A percentile compares a stretch with the other conserved stretches of the same genome.
Evolutionary conservation across 2,113 vertebrate species (phyloP).

Genomic region (Herpailurus yagouaroundi): DNA sequence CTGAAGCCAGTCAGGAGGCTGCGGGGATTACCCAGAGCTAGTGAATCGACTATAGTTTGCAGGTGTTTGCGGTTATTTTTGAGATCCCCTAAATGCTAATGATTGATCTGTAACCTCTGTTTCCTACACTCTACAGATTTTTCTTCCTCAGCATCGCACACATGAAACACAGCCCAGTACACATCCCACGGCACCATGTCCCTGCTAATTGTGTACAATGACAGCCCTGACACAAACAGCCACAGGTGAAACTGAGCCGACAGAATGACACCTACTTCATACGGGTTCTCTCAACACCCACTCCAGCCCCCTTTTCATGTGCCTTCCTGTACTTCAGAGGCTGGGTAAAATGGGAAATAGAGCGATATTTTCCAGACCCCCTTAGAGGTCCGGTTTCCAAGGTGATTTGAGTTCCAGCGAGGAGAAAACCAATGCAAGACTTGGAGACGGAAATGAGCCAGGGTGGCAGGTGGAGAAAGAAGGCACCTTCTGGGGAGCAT

Average conservation of each 20-base stretch:
- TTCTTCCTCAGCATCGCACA: background rate
- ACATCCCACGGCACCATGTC: no score
- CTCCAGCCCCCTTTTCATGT: background rate
- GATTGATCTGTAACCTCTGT: background rate
- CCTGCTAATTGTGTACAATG: background rate
- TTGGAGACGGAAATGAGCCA: background rate
- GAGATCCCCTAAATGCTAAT: background rate
- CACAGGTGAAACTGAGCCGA: background rate
- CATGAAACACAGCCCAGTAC: background rate
- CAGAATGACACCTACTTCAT: background rate
- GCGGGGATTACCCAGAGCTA: background rate
- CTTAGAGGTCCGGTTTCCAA: background rate
- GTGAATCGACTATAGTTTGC: background rate
- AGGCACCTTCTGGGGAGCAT: background rate
- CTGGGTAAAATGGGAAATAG: background rate
- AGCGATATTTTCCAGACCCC: background rate
- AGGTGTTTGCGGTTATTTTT: background rate
- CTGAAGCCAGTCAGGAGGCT: background rate
- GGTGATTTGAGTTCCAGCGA: background rate
- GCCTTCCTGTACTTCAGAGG: background rate
- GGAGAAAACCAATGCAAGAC: background rate
- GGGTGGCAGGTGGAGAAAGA: background rate
- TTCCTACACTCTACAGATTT: background rate
- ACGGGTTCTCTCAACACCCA: background rate
- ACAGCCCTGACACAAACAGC: background rate